Evolutionary conservation across 1,140 invertebrate species (phyloP), one percentile per base, ranked within the genome.

Genomic region (Drosophila arawakana): DNA sequence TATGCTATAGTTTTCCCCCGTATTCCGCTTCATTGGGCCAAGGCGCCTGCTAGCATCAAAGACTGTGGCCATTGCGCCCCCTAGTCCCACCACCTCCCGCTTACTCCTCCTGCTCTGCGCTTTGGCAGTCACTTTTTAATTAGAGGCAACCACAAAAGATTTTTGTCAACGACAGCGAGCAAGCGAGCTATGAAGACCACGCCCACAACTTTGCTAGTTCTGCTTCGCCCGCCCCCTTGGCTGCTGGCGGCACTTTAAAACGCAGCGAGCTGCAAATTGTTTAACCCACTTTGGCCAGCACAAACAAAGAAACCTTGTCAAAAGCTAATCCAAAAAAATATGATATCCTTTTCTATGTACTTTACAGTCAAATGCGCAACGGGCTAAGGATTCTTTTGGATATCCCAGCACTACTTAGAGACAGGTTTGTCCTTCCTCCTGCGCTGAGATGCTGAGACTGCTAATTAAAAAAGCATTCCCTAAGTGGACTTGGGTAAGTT

Each of bases 121-220:
- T 54, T 73, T 76, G 69, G 46, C 49, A 59, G 66, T 37, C 60
- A 34, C 55, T 83, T 88, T 88, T 88, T 89, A 88, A 88, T 88
- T 88, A 88, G 83, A 80, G 76, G 70, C 84, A 89, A 86, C 84
- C 83, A 88, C 80, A 89, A 88, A 88, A 80, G 83, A 75, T 73
- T 80, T 74, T 76, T 73, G 60, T 74, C 72, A 74, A 74, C 66
- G 66, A 57, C 65, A 73, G 55, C 21, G n/a, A 6, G 3, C 15
- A n/a, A 7, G 34, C 4, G 0, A 7, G 60, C 11, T 34, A 15
- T 7, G 4, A 18, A n/a, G 30, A 59, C 9, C 25, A 11, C 9
- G 21, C n/a, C 46, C 46, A 21, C 34, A 46, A 47, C 21, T 58
- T 49, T 66, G 4, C 47, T 34, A 41, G 21, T 47, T 55, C 61